These are phyloP conservation scores for Carabus problematicus DNA, from an alignment of 2,888 invertebrate species.

Conservation along the genomic window DNA sequence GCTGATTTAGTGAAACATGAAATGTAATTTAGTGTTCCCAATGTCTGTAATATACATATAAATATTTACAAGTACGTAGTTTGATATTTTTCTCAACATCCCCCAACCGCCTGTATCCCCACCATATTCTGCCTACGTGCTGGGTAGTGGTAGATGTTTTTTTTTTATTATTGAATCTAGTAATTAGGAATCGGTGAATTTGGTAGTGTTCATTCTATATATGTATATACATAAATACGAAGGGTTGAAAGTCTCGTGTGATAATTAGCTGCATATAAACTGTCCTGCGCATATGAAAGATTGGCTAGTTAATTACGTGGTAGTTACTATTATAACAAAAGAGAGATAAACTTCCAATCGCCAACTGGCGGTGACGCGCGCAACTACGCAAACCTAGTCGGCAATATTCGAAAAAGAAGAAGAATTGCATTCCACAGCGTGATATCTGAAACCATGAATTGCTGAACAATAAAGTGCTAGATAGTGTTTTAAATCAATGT, in stretches of 20 bases:
- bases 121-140: neutral
- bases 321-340: slow-evolving; percentile 29
- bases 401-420: slow-evolving; percentile 42
- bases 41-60: slow-evolving; percentile 36
- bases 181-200: no score
- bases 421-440: slow-evolving; percentile 42
- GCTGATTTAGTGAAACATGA: slow-evolving; percentile 29
- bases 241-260: slow-evolving; percentile 12
- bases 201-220: no score
- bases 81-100: slow-evolving; percentile 6
- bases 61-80: slow-evolving; percentile 28
- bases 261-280: neutral
- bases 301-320: slow-evolving; percentile 17
- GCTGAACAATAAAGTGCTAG: slow-evolving; percentile 38
- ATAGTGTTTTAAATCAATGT: slow-evolving; percentile 30
- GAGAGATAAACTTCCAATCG: slow-evolving; percentile 32
- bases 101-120: slow-evolving; percentile 7
- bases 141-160: neutral
- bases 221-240: no score
- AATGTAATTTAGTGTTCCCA: slow-evolving; percentile 34
- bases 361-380: slow-evolving; percentile 53
- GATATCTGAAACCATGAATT: slow-evolving; percentile 43
- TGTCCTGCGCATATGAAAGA: neutral
- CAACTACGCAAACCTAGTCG: slow-evolving; percentile 50
- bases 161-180: no score